Conservation (phyloP, 2,113 vertebrate genomes). For the Seriola dumerili region DNA sequence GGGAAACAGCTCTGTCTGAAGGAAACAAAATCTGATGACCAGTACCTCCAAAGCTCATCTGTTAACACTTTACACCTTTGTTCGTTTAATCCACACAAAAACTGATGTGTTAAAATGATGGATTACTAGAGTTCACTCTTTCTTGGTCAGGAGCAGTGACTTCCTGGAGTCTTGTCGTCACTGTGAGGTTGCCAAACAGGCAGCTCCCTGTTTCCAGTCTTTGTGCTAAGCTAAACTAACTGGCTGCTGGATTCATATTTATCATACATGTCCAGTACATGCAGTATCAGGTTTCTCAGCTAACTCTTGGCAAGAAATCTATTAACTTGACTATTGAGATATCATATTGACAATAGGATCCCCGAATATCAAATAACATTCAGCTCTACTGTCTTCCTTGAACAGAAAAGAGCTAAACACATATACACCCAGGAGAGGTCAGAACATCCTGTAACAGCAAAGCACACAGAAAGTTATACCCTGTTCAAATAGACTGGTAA, state of each 20-base stretch:
- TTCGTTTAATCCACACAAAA: not conserved
- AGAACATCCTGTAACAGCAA: not conserved
- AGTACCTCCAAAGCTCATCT: not conserved
- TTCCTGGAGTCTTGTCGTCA: too few species aligned
- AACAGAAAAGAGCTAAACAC: not conserved
- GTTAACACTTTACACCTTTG: not conserved
- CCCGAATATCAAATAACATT: not conserved
- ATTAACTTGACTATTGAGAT: not conserved
- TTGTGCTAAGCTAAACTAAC: not conserved
- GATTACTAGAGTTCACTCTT: not conserved
- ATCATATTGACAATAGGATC: not conserved
- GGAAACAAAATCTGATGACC: not conserved
- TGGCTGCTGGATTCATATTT: not conserved
- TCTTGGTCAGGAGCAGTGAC: too few species aligned
- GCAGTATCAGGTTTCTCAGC: not conserved
- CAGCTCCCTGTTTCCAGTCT: not conserved
- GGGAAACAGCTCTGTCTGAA: not conserved
- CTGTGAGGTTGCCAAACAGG: not conserved
- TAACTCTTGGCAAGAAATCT: not conserved
- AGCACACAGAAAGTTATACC: conserved; percentile 7
- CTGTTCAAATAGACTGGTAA: not conserved
- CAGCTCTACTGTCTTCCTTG: not conserved
- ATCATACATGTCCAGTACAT: not conserved
- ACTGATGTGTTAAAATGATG: not conserved
- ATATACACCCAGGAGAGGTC: not conserved